These are phyloP conservation scores for Aradophagus sp. DNA, from an alignment of 1,140 invertebrate species.

Conservation along the genomic window DNA sequence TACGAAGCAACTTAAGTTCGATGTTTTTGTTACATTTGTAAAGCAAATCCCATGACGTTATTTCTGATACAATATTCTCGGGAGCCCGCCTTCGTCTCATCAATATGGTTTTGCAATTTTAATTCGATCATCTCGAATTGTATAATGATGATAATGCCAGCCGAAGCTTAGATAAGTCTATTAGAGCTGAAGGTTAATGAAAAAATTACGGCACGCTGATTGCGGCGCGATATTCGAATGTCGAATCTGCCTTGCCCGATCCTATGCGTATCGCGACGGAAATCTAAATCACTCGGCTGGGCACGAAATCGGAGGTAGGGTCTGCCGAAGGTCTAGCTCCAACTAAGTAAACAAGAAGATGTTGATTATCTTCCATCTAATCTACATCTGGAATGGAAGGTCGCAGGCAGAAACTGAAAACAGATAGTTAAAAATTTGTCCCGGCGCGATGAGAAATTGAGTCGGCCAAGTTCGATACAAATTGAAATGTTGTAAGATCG, in stretches of 20 bases:
- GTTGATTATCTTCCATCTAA: conserved; percentile 22
- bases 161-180: conserved; percentile 20
- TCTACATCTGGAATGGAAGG: conserved; percentile 19
- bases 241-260: conserved; percentile 21
- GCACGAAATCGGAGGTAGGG: conserved; percentile 25
- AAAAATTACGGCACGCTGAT: conserved; percentile 29
- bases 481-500: no score
- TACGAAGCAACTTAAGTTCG: no score
- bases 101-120: conserved; percentile 3
- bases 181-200: conserved; percentile 16
- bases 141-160: conserved; percentile 7
- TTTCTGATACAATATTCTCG: no score
- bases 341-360: conserved; percentile 32
- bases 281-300: conserved; percentile 40
- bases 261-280: conserved; percentile 11
- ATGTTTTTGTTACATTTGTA: no score
- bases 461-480: no score
- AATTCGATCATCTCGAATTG: conserved; percentile 15
- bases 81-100: background rate
- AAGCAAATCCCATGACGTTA: no score
- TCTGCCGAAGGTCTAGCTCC: conserved; percentile 25
- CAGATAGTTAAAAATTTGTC: conserved; percentile 27
- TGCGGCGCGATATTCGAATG: conserved; percentile 20
- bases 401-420: conserved; percentile 6
- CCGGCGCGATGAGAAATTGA: no score